Evolutionary conservation across 2,797 vertebrate genomes (phyloP), one percentile per base, ranked within the genome.

Genomic region (Naso thynnoides): DNA sequence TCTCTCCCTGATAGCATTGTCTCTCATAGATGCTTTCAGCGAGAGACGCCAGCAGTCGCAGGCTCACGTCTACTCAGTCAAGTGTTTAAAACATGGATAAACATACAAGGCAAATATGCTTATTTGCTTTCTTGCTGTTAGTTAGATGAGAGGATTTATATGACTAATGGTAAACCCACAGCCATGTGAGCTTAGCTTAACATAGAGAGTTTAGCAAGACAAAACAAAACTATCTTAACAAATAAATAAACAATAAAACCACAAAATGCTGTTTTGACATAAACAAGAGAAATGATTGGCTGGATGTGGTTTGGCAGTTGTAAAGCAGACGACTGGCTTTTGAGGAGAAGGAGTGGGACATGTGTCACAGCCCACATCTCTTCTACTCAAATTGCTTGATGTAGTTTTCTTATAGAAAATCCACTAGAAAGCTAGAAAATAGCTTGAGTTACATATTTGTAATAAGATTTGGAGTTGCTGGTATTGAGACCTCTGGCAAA

Each of bases 1-100:
- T 75, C 57, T 45, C 39, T 50, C 59, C 58, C 76, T 36, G 39
- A 73, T 44, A 61, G 39, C 73, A 61, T 1, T 62, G 70, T 64
- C 57, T 52, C 45, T 55, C 19, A 21, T 73, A 57, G 53, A 41
- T 52, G 57, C 65, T 58, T 60, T 78, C 71, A 76, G 68, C 11
- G 8, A 53, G 44, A 48, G 39, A 71, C 1, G 33, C 70, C 47
- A 19, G 49, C 14, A 45, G 36, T 31, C 31, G 33, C 36, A 49
- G 27, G 55, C 45, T 52, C 15, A 1, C 5, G 9, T 72, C 58
- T 48, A 42, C 60, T 62, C 55, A 36, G 49, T 65, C 24, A 53
- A 42, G 47, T 24, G 55, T 54, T 53, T 1, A 47, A 36, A 23
- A 62, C 56, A 19, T 4, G 33, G 8, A 45, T 48, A 19, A 45